Conservation (phyloP, 37 sponge, comb jelly and placozoan species). For the Bolinopsis microptera region DNA sequence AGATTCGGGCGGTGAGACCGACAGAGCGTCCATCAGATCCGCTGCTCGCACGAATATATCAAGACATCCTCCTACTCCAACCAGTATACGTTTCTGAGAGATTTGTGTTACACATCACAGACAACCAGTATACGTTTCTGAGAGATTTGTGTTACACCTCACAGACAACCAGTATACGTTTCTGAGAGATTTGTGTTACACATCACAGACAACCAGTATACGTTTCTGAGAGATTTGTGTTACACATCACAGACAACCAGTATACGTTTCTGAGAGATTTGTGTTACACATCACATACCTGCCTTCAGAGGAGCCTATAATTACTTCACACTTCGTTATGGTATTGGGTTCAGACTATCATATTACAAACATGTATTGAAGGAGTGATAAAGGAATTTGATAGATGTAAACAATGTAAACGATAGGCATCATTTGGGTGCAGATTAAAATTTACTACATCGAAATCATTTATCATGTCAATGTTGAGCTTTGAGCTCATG, state of each 20-base stretch:
- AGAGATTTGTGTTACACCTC: neutral
- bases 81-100: conserved; percentile 61
- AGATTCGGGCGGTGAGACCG: neutral
- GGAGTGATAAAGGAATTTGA: no score
- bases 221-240: neutral
- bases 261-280: neutral
- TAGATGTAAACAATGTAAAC: no score
- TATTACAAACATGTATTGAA: no score
- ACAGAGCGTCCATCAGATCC: conserved; percentile 46
- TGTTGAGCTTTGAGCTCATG: no score
- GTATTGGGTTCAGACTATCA: no score
- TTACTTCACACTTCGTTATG: no score
- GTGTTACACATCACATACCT: no score
- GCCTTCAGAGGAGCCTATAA: no score
- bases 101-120: neutral
- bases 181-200: neutral
- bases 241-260: neutral
- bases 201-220: neutral
- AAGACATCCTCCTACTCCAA: conserved; percentile 56
- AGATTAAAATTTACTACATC: no score
- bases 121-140: neutral
- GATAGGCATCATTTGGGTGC: no score
- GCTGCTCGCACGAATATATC: conserved; percentile 53
- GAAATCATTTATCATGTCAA: no score
- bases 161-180: neutral